Evolutionary conservation across 1,140 invertebrate species (phyloP), one percentile per base, ranked within the genome.

Genomic region (Calosoma granatense): DNA sequence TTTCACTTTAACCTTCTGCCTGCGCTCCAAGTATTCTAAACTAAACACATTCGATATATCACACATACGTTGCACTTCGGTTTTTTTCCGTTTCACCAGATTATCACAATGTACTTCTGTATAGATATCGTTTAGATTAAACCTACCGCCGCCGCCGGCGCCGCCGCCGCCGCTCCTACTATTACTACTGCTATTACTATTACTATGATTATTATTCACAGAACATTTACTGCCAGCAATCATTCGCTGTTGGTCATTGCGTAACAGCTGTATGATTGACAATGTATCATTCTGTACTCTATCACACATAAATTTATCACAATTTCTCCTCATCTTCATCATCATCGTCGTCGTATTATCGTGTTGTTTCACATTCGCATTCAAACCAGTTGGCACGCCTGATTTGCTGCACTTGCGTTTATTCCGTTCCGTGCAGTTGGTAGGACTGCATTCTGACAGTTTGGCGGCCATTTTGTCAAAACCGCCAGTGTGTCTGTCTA

Each of bases 61-160:
- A 52, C 51, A 59, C 20, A 59, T 61, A 55, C 63, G 63, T 22
- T 55, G 58, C 43, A 56, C 36, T 22, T 55, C 51, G 20, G 51
- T 30, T 15, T 15, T 53, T 53, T 56, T 54, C 47, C 60, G 63
- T 56, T 64, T 58, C 51, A 60, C 56, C n/a, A n/a, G n/a, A 60
- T 60, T 68, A 69, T 69, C 66, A 68, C 68, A 68, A 66, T 63
- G 52, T 56, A 63, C 67, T 62, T 67, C 64, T 62, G 62, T 52
- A 56, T 60, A 61, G 55, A 66, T 60, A 58, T 63, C 64, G 63
- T 61, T 15, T n/a, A n/a, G n/a, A n/a, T n/a, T n/a, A n/a, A n/a
- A n/a, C n/a, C n/a, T n/a, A n/a, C n/a, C n/a, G n/a, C n/a, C n/a
- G n/a, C n/a, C n/a, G n/a, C n/a, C n/a, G n/a, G n/a, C n/a, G n/a